Evolutionary conservation across 2,113 vertebrate species (phyloP).

Genomic region (Cygnus buccinator): DNA sequence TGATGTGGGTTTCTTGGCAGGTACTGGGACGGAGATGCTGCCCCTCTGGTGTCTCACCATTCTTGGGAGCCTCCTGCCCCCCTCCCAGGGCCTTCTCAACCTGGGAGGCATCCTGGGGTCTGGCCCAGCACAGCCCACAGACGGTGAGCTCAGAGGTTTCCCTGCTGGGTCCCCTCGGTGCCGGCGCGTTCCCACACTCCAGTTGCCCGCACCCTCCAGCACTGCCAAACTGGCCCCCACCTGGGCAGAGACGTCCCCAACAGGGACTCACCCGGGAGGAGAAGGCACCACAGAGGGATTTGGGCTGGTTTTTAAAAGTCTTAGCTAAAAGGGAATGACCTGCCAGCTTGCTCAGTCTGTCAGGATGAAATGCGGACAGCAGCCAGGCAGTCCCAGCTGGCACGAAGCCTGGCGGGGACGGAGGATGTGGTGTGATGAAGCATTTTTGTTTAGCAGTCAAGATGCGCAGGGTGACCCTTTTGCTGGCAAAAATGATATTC

Average conservation of each 20-base stretch:
- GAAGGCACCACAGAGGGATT: neutral
- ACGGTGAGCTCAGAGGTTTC: neutral
- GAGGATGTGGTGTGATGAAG: neutral
- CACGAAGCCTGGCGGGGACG: neutral
- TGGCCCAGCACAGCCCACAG: fast-evolving
- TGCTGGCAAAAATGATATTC: neutral
- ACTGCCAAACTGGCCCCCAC: neutral
- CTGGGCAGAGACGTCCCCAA: too few species aligned
- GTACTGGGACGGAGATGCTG: neutral
- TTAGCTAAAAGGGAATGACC: neutral
- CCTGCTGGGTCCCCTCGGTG: neutral
- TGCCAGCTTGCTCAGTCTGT: neutral
- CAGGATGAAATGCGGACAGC: too few species aligned
- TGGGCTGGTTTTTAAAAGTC: neutral
- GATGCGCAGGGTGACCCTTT: neutral
- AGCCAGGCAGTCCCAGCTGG: neutral
- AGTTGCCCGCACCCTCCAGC: neutral
- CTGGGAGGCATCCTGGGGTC: neutral
- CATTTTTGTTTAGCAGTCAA: too few species aligned
- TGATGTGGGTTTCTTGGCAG: neutral
- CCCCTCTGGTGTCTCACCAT: neutral
- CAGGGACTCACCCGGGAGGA: neutral
- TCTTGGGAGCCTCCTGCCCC: neutral
- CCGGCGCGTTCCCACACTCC: fast-evolving
- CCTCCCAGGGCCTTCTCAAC: neutral